Base-by-base conservation (phyloP, 2,113 vertebrate genomes). In the Mus pahari region DNA sequence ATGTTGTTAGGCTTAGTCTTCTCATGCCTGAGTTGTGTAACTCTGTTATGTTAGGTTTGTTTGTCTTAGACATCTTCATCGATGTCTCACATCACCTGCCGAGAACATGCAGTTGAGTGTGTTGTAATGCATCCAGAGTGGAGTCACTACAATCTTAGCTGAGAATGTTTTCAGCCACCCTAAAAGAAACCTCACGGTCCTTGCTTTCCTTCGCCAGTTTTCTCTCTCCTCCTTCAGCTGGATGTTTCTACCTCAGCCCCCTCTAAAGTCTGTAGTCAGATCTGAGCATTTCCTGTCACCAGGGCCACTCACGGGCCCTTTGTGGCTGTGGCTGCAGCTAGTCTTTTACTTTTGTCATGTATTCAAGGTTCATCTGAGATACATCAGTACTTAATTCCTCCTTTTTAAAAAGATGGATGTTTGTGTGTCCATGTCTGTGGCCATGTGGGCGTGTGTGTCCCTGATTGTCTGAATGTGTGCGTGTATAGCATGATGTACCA, bases 1-100 rank as follows among this genome's bases (percentile, higher is more conserved):
- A 2, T 42, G 11, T 74, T 88, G 66, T 94, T 94, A 77, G 78
- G 94, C 58, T 91, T 78, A 66, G 48, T 87, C 39, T 95, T 60
- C 82, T 66, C 7, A 86, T 87, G 31, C 36, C 86, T 86, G 48
- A 68, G 36, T 83, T 82, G 73, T 89, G 48, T 82, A 60, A 33
- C 11, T 62, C 73, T 53, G 26, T 73, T 86, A 39, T 20, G 71
- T 91, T 94, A 53, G 39, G 60, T 73, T 64, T 31, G 24, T 84
- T 84, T 84, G 33, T 68, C 84, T 86, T 84, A 79, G 92, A 68
- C 24, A 4, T 82, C 45, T 92, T 84, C 82, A 71, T 89, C 75
- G 92, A 93, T 36, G 82, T 36, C 75, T 94, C 20, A 89, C 7
- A 3, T 73, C 4, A 68, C 71, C 42, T 93, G 31, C 19, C 5